Base-by-base conservation (phyloP, 1,140 invertebrate species). In the Drosophila burlai region DNA sequence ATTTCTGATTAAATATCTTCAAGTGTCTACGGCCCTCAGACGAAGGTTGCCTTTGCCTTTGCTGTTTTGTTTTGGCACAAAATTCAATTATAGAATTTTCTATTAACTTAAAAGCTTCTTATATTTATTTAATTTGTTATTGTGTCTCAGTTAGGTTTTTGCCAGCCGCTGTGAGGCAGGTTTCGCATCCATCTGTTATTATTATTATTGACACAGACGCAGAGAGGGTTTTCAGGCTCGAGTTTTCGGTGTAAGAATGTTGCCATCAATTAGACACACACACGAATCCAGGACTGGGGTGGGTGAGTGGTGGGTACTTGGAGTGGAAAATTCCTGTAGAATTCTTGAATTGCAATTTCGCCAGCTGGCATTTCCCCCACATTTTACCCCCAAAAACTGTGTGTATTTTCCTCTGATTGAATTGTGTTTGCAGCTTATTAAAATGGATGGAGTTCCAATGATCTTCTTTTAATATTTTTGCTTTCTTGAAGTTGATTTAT, bases 71-170 rank as follows among this genome's bases (percentile, higher is more conserved):
- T 59, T 69, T 66, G 72, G 62, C 63, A 63, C 69, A 74, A 81
- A 90, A 89, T 90, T 78, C 85, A 89, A 89, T 89, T 89, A 89
- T 89, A 81, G 83, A 69, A 85, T 85, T 82, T 82, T 81, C 69
- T 79, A 89, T 90, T 82, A 89, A 89, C 81, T 90, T 84, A 80
- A 89, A 90, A 89, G 85, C 85, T 90, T 80, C 85, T 89, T 82
- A 90, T 90, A 89, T 89, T 90, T 89, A 90, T 89, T 90, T 90
- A 89, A 90, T 89, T 89, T 90, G 75, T 85, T 85, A 85, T 90
- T 89, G 75, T 84, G 75, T 76, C 50, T 75, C 49, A 29, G 50
- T 50, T 64, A 24, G 40, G 60, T 43, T 65, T 60, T 18, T 34
- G 36, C 31, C 45, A 29, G 45, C 34, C 36, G 55, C 24, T 58